phyloP scores from a whole-genome alignment of 1,140 invertebrate genomes.

The Polyergus mexicanus region DNA sequence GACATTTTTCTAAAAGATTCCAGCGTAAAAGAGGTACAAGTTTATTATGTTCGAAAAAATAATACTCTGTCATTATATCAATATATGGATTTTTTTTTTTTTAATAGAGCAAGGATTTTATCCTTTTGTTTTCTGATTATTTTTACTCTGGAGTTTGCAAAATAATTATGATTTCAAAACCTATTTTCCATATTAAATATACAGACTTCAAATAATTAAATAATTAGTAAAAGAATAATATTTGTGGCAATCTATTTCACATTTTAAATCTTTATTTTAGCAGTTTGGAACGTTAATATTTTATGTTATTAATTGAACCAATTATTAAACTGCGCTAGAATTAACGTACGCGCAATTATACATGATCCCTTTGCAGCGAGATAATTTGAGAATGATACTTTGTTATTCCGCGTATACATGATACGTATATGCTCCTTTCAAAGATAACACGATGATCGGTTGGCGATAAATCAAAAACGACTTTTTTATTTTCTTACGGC shows the following conservation, averaged over 20 bases:
- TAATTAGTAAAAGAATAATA: not conserved
- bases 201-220: not conserved
- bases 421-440: not conserved
- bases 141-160: not conserved
- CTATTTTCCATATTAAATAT: not conserved
- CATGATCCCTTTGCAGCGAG: conserved; percentile 21
- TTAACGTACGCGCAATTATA: conserved; percentile 44
- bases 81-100: conserved; percentile 22
- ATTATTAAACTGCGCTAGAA: conserved; percentile 26
- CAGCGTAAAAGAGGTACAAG: not conserved
- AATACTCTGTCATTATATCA: conserved; percentile 26
- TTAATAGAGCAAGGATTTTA: not conserved
- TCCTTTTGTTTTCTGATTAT: not conserved
- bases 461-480: conserved; percentile 50
- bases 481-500: conserved; percentile 46
- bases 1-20: conserved; percentile 44
- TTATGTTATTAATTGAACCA: conserved; percentile 32
- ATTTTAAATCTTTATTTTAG: conserved; percentile 23
- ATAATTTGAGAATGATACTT: conserved; percentile 24
- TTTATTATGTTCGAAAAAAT: conserved; percentile 9
- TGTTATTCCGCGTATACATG: not conserved
- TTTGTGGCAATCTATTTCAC: not conserved
- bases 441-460: conserved; percentile 29
- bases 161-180: not conserved
- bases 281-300: conserved; percentile 13